phyloP scores from a whole-genome alignment of 1,140 invertebrate species.

The Cydia strobilella region DNA sequence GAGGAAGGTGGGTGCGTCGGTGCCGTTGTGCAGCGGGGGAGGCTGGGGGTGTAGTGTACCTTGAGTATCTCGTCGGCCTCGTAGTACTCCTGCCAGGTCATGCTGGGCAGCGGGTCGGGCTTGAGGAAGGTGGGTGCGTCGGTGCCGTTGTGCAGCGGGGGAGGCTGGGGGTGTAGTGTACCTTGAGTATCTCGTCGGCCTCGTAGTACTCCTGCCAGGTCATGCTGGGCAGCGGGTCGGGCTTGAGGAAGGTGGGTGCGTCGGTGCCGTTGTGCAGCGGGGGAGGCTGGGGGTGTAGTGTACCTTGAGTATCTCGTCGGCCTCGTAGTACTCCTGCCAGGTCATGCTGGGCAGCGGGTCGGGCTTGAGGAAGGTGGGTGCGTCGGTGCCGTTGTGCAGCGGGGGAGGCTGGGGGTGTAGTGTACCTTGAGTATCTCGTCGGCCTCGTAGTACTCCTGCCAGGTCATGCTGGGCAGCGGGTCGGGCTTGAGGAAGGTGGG shows the following conservation, averaged over 20 bases:
- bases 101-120: slow-evolving; percentile 90
- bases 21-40: no score
- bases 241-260: slow-evolving; percentile 93
- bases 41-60: slow-evolving; percentile 78
- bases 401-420: slow-evolving; percentile 60
- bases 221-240: slow-evolving; percentile 90
- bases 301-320: slow-evolving; percentile 96
- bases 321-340: slow-evolving; percentile 96
- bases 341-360: slow-evolving; percentile 91
- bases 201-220: slow-evolving; percentile 97
- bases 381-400: slow-evolving; percentile 91
- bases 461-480: slow-evolving; percentile 90
- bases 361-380: slow-evolving; percentile 93
- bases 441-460: slow-evolving; percentile 96
- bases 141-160: slow-evolving; percentile 88
- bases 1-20: no score
- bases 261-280: slow-evolving; percentile 90
- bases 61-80: slow-evolving; percentile 97
- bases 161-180: slow-evolving; percentile 76
- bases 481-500: slow-evolving; percentile 94
- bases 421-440: slow-evolving; percentile 95
- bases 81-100: slow-evolving; percentile 96
- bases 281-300: slow-evolving; percentile 64
- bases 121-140: slow-evolving; percentile 94
- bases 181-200: slow-evolving; percentile 96